Percentiles rank a stretch among this genome's conserved stretches.
These are phyloP conservation scores for Sarcophaga bullata DNA, from an alignment of 1,140 invertebrate genomes.

Conservation along the genomic window DNA sequence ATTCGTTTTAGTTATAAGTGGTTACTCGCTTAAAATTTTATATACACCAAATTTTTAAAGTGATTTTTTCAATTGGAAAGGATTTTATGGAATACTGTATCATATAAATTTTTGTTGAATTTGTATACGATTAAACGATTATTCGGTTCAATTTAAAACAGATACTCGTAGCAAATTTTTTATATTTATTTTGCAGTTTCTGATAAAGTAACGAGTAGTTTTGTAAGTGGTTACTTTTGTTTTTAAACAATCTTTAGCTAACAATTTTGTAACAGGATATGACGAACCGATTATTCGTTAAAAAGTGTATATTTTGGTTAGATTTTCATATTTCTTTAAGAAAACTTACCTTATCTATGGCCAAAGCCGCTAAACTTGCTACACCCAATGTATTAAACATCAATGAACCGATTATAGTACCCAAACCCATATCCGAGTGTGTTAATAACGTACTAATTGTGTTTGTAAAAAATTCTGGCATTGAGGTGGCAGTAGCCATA, in stretches of 20 bases:
- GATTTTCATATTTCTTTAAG: background rate
- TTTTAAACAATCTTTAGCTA: too few species aligned
- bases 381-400: slow-evolving; percentile 91
- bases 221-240: background rate
- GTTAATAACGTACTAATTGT: slow-evolving; percentile 84
- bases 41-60: background rate
- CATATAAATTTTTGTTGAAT: too few species aligned
- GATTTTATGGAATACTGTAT: too few species aligned
- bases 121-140: too few species aligned
- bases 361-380: slow-evolving; percentile 82
- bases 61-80: too few species aligned
- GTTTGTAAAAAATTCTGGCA: slow-evolving; percentile 91
- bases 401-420: slow-evolving; percentile 87
- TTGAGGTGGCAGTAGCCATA: slow-evolving; percentile 89
- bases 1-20: background rate
- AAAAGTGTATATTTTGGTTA: background rate
- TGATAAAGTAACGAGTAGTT: background rate
- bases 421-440: slow-evolving; percentile 79
- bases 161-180: too few species aligned
- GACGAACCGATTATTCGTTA: too few species aligned
- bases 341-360: slow-evolving; percentile 73
- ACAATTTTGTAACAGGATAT: too few species aligned
- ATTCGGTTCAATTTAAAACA: too few species aligned
- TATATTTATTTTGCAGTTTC: background rate
- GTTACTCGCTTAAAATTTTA: background rate